A percentile compares a stretch with the other conserved stretches of the same genome.
phyloP scores from a whole-genome alignment of 2,888 invertebrate genomes.

The Chrysolina haemoptera region DNA sequence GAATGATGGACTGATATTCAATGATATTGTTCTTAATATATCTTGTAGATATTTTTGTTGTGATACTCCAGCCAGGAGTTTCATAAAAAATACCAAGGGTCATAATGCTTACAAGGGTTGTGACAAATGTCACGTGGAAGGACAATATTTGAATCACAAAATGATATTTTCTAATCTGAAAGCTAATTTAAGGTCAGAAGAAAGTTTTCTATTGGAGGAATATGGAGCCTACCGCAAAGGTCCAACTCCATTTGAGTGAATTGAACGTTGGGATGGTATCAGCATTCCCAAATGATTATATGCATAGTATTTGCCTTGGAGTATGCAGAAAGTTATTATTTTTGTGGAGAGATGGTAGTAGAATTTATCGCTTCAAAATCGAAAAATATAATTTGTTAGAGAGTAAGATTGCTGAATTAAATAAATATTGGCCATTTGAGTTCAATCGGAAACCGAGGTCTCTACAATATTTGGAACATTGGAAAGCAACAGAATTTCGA shows the following conservation, averaged over 20 bases:
- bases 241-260: too few relatives aligned
- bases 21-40: constrained; percentile 21
- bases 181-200: constrained; percentile 45
- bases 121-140: constrained; percentile 50
- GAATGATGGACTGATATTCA: constrained; percentile 30
- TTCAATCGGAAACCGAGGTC: constrained; percentile 45
- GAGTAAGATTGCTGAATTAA: not conserved
- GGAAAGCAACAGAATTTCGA: constrained; percentile 48
- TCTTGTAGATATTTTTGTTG: constrained; percentile 38
- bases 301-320: too few relatives aligned
- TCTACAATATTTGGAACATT: constrained; percentile 41
- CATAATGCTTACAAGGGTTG: constrained; percentile 52
- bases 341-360: too few relatives aligned
- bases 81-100: constrained; percentile 43
- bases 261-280: too few relatives aligned
- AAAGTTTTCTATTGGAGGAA: constrained; percentile 33
- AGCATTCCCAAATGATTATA: too few relatives aligned
- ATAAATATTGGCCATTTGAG: constrained; percentile 40
- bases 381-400: too few relatives aligned
- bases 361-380: too few relatives aligned
- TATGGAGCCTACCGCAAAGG: too few relatives aligned
- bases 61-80: constrained; percentile 45
- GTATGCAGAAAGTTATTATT: too few relatives aligned
- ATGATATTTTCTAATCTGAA: constrained; percentile 47
- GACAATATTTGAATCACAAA: constrained; percentile 40